Percentiles rank a stretch among this genome's conserved stretches.
phyloP scores from a whole-genome alignment of 2,888 invertebrate genomes.

The Yponomeuta plumbellus region DNA sequence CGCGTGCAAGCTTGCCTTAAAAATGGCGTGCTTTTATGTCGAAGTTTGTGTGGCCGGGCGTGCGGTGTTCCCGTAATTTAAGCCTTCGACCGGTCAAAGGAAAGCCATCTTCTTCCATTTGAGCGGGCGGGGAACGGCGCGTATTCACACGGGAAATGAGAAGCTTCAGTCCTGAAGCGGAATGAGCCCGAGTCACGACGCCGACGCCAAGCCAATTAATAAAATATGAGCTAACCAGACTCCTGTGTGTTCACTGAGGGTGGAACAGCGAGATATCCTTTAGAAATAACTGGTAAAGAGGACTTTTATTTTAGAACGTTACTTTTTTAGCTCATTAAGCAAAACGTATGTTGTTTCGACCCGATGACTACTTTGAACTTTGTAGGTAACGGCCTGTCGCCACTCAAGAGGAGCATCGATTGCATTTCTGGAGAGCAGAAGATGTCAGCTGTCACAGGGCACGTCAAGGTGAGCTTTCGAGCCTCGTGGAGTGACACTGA shows the following conservation, averaged over 20 bases:
- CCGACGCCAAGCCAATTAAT: conserved; percentile 17
- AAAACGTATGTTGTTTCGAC: neutral
- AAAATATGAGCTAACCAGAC: conserved; percentile 19
- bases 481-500: conserved; percentile 1
- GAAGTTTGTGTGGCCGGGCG: neutral
- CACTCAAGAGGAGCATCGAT: neutral
- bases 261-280: neutral
- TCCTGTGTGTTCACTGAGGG: neutral
- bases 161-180: conserved; percentile 30
- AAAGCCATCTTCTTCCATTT: conserved; percentile 46
- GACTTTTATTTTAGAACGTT: neutral
- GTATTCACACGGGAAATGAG: conserved; percentile 65
- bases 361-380: neutral
- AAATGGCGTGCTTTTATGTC: neutral
- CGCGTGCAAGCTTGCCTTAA: neutral
- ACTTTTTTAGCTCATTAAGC: neutral
- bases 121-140: conserved; percentile 50
- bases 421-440: neutral
- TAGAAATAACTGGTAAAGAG: neutral
- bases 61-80: conserved; percentile 26
- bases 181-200: conserved; percentile 20
- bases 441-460: neutral
- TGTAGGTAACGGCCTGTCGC: neutral
- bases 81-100: conserved; percentile 59
- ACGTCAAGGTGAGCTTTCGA: neutral